Evolutionary conservation across 30 jellyfish, hydroid and myxozoan genomes (phyloP).

Genomic region (Turritopsis dohrnii): DNA sequence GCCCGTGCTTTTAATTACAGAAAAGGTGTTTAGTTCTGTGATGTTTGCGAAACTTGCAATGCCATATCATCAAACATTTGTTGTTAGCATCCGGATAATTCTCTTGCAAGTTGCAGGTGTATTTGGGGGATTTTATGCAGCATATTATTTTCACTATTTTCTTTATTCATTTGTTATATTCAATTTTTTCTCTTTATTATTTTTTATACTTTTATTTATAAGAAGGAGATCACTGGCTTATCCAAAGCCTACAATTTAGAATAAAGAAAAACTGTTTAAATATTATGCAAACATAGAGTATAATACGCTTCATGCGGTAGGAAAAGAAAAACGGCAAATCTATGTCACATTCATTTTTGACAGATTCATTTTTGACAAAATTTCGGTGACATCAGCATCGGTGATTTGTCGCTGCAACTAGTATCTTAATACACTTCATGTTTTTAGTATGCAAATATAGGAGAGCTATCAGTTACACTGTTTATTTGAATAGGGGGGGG

Average conservation of each 20-base stretch:
- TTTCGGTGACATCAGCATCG: too few relatives aligned
- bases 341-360: too few relatives aligned
- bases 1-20: not conserved
- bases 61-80: not conserved
- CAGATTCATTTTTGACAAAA: too few relatives aligned
- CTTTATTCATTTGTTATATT: not conserved
- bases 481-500: too few relatives aligned
- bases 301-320: too few relatives aligned
- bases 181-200: not conserved
- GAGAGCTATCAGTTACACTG: too few relatives aligned
- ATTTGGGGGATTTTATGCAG: not conserved
- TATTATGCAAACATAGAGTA: too few relatives aligned
- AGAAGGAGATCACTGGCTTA: not conserved
- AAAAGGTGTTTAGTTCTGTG: not conserved
- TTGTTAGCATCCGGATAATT: not conserved
- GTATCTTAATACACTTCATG: too few relatives aligned
- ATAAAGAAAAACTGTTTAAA: not conserved
- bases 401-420: too few relatives aligned
- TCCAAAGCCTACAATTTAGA: not conserved
- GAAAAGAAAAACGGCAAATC: too few relatives aligned
- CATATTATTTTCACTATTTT: not conserved
- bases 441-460: too few relatives aligned
- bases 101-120: not conserved
- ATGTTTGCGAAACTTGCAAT: not conserved
- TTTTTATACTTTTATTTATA: too few relatives aligned